phyloP scores from a whole-genome alignment of 2,888 invertebrate genomes.

The Latrodectus elegans region DNA sequence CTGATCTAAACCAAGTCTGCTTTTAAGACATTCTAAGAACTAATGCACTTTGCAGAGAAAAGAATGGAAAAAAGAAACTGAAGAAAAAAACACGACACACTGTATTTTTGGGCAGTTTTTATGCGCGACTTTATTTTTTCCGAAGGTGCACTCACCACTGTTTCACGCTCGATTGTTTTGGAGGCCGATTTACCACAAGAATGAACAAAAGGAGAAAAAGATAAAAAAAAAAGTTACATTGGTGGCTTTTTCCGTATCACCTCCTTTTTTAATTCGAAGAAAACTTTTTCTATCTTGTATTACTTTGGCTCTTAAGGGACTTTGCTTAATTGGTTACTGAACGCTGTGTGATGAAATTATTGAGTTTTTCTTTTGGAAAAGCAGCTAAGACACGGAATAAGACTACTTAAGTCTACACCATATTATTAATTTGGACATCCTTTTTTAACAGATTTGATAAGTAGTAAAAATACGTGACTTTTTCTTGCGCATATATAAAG shows the following conservation, averaged over 20 bases:
- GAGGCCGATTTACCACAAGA: constrained; percentile 45
- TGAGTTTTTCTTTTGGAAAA: neutral
- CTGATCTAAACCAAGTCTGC: neutral
- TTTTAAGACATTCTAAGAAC: neutral
- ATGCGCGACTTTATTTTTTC: constrained; percentile 15
- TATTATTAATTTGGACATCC: no score
- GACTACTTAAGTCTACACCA: no score
- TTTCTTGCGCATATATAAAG: no score
- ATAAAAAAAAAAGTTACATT: constrained; percentile 9
- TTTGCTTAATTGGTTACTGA: constrained; percentile 11
- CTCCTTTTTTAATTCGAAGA: constrained; percentile 3
- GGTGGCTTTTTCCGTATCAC: constrained; percentile 6
- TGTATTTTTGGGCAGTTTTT: constrained; percentile 20
- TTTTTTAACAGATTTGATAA: no score
- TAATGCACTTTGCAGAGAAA: neutral
- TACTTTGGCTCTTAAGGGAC: constrained; percentile 3
- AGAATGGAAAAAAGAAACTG: constrained; percentile 5
- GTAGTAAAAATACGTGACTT: no score
- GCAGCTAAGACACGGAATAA: no score
- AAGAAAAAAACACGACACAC: constrained; percentile 5
- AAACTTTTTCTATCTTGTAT: neutral
- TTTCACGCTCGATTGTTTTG: constrained; percentile 50
- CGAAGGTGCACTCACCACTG: constrained; percentile 12
- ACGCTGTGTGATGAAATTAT: constrained; percentile 3
- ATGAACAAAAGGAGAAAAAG: constrained; percentile 7